Evolutionary conservation across 2,113 vertebrate genomes (phyloP).

Genomic region (Opisthocomus hoazin): DNA sequence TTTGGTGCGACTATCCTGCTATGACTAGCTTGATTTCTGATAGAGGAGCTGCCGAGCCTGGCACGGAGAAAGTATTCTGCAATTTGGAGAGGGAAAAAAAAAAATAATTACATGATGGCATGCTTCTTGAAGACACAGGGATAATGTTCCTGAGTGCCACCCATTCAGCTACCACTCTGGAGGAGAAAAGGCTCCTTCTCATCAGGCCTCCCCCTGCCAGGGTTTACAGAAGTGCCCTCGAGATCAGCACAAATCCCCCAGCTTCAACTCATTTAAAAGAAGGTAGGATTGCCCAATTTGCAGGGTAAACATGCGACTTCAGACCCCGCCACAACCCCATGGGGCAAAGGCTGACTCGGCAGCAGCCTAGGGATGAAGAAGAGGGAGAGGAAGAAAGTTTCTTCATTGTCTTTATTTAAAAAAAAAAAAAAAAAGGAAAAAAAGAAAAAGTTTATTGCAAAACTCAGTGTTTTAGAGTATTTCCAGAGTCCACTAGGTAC

Average conservation of each 20-base stretch:
- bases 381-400: background rate
- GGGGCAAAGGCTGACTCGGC: background rate
- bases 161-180: background rate
- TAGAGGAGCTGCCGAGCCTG: background rate
- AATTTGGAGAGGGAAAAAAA: background rate
- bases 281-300: background rate
- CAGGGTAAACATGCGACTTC: background rate
- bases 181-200: background rate
- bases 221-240: background rate
- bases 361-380: background rate
- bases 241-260: background rate
- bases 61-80: background rate
- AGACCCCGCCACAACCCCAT: rapidly evolving
- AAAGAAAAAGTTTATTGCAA: slow-evolving; percentile 72
- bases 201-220: background rate
- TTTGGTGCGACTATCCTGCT: background rate
- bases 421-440: background rate
- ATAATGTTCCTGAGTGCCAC: background rate
- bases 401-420: background rate
- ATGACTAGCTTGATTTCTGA: background rate
- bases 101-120: background rate
- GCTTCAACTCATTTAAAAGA: background rate
- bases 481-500: slow-evolving; percentile 65
- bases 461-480: slow-evolving; percentile 68
- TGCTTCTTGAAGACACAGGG: background rate